Evolutionary conservation across 2,888 invertebrate species (phyloP).

Genomic region (Lordiphosa andalusiaca): DNA sequence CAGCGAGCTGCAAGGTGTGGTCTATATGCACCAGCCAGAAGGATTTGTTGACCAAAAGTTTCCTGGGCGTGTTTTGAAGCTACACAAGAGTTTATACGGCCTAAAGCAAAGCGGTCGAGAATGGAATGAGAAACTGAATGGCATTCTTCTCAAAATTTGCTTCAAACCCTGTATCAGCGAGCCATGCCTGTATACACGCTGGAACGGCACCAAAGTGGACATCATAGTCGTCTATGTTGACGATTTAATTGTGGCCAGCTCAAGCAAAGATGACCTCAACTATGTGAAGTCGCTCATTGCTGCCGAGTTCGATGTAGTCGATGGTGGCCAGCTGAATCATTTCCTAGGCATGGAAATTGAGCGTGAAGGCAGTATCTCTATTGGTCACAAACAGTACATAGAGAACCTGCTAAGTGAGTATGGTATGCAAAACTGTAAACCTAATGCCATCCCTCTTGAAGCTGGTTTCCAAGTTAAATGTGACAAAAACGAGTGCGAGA

Average conservation of each 20-base stretch:
- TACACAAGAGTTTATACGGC: slow-evolving; percentile 47
- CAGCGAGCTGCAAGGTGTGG: slow-evolving; percentile 36
- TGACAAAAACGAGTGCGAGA: not conserved
- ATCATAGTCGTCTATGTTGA: slow-evolving; percentile 5
- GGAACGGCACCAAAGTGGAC: too few species aligned
- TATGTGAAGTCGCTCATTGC: not conserved
- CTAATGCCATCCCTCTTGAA: slow-evolving; percentile 3
- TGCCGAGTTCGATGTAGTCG: slow-evolving; percentile 4
- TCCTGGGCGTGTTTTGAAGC: slow-evolving; percentile 26
- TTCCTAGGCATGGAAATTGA: slow-evolving; percentile 13
- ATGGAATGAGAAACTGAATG: slow-evolving; percentile 4
- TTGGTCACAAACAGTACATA: slow-evolving; percentile 1
- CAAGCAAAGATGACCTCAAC: not conserved
- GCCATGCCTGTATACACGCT: slow-evolving; percentile 29
- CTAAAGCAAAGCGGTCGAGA: slow-evolving; percentile 51
- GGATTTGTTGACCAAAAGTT: slow-evolving; percentile 1
- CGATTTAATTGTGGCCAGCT: not conserved
- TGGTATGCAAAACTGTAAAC: slow-evolving; percentile 1
- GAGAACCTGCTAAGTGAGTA: slow-evolving; percentile 5
- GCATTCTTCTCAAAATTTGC: slow-evolving; percentile 27
- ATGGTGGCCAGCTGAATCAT: slow-evolving; percentile 9
- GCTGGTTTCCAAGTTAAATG: slow-evolving; percentile 7
- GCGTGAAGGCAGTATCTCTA: not conserved
- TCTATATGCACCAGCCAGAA: slow-evolving; percentile 41
- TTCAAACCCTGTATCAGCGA: slow-evolving; percentile 33